A percentile compares a stretch with the other conserved stretches of the same genome.
Conservation (phyloP, 2,888 invertebrate species). For the Iselma pallidipennis region DNA sequence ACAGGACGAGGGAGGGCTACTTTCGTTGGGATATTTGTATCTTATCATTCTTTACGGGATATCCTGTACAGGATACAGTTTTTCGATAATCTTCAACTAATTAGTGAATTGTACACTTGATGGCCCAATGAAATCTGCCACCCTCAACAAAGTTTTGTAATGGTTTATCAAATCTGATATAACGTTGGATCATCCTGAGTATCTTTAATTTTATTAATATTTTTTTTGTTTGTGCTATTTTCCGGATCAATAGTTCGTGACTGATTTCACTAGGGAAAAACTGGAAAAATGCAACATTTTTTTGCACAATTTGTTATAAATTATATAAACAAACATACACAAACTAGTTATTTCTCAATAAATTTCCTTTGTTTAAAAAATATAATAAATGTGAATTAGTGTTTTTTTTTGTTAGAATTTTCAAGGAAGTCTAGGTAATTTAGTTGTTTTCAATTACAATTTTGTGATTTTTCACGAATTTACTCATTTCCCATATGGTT, state of each 20-base stretch:
- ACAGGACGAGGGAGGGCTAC: no score
- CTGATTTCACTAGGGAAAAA: not conserved
- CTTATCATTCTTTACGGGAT: no score
- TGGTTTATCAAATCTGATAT: no score
- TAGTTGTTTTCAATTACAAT: not conserved
- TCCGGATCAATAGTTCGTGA: not conserved
- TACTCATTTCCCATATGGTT: not conserved
- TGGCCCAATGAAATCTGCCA: no score
- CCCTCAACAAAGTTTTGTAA: no score
- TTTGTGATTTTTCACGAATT: not conserved
- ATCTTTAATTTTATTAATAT: not conserved
- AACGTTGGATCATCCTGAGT: no score
- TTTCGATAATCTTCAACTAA: no score
- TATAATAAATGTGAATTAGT: not conserved
- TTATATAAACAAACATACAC: not conserved
- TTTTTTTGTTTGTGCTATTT: not conserved
- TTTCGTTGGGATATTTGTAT: no score
- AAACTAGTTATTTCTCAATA: not conserved
- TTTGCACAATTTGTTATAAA: not conserved
- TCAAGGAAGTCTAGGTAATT: not conserved
- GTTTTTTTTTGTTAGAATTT: not conserved
- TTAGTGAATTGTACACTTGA: no score
- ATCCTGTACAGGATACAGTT: no score
- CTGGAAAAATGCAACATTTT: no score
- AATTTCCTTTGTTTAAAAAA: not conserved